Percentiles rank a stretch among this genome's conserved stretches.
Evolutionary conservation across 1,140 invertebrate genomes (phyloP).

Genomic region (Penaeus vannamei): DNA sequence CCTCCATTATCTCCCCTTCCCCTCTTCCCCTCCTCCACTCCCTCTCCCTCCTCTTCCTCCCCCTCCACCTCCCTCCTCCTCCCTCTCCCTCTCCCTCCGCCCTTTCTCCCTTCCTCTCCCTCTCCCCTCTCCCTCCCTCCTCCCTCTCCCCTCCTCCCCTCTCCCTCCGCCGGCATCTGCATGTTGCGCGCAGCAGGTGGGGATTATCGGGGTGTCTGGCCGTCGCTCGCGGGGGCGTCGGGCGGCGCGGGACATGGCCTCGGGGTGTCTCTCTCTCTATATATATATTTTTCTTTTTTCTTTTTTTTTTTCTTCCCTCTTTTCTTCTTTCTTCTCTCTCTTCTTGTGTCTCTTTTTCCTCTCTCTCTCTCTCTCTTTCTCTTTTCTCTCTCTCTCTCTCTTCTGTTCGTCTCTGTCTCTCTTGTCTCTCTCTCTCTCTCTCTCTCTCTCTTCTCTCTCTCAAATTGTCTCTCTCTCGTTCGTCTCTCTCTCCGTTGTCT

Average conservation of each 20-base stretch:
- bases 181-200: neutral
- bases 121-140: neutral
- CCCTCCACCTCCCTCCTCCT: constrained; percentile 9
- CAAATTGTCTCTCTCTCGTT: neutral
- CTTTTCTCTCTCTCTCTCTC: too few relatives aligned
- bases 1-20: neutral
- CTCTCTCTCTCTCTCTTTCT: neutral
- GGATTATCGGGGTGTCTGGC: neutral
- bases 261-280: too few relatives aligned
- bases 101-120: neutral
- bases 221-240: neutral
- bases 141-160: neutral
- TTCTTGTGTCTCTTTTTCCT: too few relatives aligned
- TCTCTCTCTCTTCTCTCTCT: neutral
- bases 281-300: too few relatives aligned
- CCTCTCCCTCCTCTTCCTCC: too few relatives aligned
- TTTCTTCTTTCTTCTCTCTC: too few relatives aligned
- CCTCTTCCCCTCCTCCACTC: neutral
- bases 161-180: neutral
- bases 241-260: too few relatives aligned
- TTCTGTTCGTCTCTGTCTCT: neutral
- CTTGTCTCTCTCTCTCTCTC: neutral
- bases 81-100: neutral
- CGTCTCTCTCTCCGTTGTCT: neutral
- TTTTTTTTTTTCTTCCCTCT: too few relatives aligned